These are phyloP conservation scores for Doris montereyensis DNA, from an alignment of 2,888 invertebrate species.

Conservation along the genomic window DNA sequence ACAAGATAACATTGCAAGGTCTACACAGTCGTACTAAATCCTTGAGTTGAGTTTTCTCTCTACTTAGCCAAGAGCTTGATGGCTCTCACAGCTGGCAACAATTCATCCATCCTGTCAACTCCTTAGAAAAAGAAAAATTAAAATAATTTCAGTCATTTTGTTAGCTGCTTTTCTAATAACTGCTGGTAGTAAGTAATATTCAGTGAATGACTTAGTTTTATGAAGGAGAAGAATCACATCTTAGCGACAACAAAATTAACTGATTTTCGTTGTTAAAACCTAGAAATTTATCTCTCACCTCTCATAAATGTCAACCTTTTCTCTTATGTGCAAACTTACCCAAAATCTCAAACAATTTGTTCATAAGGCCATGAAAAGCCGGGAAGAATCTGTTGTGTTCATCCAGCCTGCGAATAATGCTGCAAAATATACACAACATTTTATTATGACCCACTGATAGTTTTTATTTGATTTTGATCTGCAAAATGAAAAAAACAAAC, in stretches of 20 bases:
- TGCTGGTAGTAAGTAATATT: too few relatives aligned
- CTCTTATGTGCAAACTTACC: too few relatives aligned
- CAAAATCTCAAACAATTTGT: slow-evolving; percentile 64
- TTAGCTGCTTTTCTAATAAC: too few relatives aligned
- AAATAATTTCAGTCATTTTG: too few relatives aligned
- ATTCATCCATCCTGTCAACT: slow-evolving; percentile 65
- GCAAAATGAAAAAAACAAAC: background rate
- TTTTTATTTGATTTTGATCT: background rate
- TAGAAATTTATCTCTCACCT: too few relatives aligned
- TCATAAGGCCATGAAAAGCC: slow-evolving; percentile 65
- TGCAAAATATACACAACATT: slow-evolving; percentile 44
- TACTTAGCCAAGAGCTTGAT: slow-evolving; percentile 61
- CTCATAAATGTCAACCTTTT: too few relatives aligned
- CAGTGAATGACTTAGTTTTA: too few relatives aligned
- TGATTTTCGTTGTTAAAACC: too few relatives aligned
- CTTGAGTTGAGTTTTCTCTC: too few relatives aligned
- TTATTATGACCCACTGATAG: background rate
- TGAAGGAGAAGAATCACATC: too few relatives aligned
- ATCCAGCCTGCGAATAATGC: slow-evolving; percentile 62
- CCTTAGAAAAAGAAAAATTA: slow-evolving; percentile 50
- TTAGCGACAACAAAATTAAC: background rate
- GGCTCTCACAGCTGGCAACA: slow-evolving; percentile 66
- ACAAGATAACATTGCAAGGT: too few relatives aligned
- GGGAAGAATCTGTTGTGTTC: slow-evolving; percentile 69
- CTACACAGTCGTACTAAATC: too few relatives aligned